Conservation (phyloP, 2,797 vertebrate species). For the Natrix natrix region DNA sequence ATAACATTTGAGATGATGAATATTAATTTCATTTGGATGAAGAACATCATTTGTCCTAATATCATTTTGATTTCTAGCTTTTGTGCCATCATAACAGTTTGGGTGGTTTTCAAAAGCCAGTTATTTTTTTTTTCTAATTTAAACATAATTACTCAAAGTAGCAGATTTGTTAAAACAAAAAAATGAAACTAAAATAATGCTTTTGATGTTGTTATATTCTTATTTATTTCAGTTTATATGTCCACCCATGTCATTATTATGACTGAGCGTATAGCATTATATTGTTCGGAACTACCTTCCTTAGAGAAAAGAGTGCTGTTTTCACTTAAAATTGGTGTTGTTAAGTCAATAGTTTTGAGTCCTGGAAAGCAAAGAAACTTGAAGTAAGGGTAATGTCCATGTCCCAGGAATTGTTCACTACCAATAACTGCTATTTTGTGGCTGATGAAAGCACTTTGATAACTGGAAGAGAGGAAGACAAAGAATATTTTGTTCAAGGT, state of each 20-base stretch:
- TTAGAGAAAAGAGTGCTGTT: background rate
- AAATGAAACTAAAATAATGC: background rate
- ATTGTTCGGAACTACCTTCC: background rate
- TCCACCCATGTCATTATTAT: background rate
- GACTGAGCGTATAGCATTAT: background rate
- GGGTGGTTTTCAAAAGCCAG: background rate
- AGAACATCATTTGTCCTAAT: background rate
- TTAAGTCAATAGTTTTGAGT: background rate
- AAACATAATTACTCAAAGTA: background rate
- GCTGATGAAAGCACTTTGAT: background rate
- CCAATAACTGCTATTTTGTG: background rate
- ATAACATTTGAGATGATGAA: background rate
- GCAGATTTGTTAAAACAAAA: background rate
- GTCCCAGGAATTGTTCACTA: background rate
- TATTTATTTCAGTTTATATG: background rate
- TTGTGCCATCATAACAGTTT: background rate
- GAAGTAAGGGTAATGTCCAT: background rate
- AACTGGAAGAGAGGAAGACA: background rate
- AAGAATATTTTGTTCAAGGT: background rate
- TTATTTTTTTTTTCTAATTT: background rate
- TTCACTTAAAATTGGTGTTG: background rate
- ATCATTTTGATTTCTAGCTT: background rate
- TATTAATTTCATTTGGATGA: background rate
- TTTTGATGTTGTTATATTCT: background rate
- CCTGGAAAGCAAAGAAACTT: background rate